A percentile compares a stretch with the other conserved stretches of the same genome.
phyloP scores from a whole-genome alignment of 2,113 vertebrate genomes.

The Crypturellus undulatus region DNA sequence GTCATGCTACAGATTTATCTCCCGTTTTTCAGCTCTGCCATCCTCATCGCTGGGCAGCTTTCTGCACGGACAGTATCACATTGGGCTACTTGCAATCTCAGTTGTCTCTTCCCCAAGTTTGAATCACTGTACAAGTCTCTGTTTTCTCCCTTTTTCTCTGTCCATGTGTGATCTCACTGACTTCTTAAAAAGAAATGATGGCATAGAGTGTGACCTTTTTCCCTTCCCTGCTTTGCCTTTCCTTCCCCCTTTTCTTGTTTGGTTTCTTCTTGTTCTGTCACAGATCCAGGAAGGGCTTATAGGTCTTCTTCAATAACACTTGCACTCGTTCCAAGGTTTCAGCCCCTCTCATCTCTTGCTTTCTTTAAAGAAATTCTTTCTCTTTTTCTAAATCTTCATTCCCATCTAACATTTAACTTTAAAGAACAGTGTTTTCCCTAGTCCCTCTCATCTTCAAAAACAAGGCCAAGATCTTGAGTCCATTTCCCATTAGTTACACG shows the following conservation, averaged over 20 bases:
- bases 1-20: background rate
- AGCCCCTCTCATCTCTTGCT: background rate
- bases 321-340: background rate
- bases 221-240: background rate
- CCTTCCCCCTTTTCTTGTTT: background rate
- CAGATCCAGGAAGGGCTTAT: background rate
- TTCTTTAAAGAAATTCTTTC: background rate
- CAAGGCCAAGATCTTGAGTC: background rate
- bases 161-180: background rate
- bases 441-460: background rate
- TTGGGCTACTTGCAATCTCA: background rate
- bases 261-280: background rate
- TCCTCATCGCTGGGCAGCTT: background rate
- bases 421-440: background rate
- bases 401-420: background rate
- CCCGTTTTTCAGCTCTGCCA: background rate
- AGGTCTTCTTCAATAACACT: background rate
- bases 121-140: background rate
- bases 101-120: background rate
- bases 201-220: background rate
- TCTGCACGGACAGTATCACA: background rate
- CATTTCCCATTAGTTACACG: background rate
- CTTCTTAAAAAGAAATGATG: background rate
- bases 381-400: background rate
- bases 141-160: background rate